Conservation (phyloP, 2,113 vertebrate species). For the Coreoperca whiteheadi region DNA sequence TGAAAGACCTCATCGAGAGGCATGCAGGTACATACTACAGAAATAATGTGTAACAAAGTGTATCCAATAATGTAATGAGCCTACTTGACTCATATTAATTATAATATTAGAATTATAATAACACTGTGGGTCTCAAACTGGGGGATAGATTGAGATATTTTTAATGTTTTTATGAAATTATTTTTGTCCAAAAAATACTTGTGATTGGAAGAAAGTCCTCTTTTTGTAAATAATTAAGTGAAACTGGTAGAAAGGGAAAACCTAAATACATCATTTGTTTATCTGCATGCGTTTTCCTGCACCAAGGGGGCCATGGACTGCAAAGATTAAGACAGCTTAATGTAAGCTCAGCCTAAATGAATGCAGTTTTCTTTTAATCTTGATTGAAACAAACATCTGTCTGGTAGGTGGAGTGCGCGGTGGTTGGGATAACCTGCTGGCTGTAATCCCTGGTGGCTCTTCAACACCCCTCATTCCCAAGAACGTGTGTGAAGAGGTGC, state of each 20-base stretch:
- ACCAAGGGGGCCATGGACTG: neutral
- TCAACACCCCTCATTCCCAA: slow-evolving; percentile 95
- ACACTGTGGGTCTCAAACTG: neutral
- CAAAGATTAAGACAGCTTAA: slow-evolving; percentile 57
- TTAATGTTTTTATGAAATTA: neutral
- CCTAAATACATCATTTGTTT: slow-evolving; percentile 6
- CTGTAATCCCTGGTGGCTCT: slow-evolving; percentile 94
- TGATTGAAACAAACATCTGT: slow-evolving; percentile 51
- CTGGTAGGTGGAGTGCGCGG: slow-evolving; percentile 91
- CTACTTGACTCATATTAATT: neutral
- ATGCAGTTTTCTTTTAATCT: slow-evolving; percentile 18
- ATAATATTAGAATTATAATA: neutral
- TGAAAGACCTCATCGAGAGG: slow-evolving; percentile 95
- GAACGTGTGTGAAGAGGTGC: slow-evolving; percentile 91
- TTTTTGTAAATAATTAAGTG: neutral
- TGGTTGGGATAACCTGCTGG: slow-evolving; percentile 97
- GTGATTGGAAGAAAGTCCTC: neutral
- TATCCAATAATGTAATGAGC: neutral
- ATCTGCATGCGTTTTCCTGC: slow-evolving; percentile 12
- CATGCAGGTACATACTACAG: slow-evolving; percentile 87
- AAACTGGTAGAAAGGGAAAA: neutral
- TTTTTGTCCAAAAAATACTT: neutral
- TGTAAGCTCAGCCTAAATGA: slow-evolving; percentile 12
- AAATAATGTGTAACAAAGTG: neutral
- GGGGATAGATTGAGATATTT: neutral